Conservation (phyloP, 2,113 vertebrate genomes). For the Austrofundulus limnaeus region DNA sequence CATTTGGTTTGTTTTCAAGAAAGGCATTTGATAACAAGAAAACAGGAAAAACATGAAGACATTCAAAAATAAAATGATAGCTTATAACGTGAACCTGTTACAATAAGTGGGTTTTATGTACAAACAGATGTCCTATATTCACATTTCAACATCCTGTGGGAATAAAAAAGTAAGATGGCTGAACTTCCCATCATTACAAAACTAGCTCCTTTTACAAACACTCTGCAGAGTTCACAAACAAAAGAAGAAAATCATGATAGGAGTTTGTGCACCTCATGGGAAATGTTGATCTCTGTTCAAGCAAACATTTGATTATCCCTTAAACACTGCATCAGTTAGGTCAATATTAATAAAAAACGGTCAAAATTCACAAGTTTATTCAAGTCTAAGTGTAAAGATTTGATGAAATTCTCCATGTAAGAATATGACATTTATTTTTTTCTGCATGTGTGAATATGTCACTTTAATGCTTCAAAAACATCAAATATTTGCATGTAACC, state of each 20-base stretch:
- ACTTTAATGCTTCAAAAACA: too few species aligned
- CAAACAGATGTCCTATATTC: constrained; percentile 54
- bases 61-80: constrained; percentile 71
- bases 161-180: constrained; percentile 48
- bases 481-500: background rate
- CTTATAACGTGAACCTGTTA: constrained; percentile 73
- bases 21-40: constrained; percentile 68
- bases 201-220: constrained; percentile 10
- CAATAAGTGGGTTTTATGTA: constrained; percentile 58
- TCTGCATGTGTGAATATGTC: too few species aligned
- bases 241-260: background rate
- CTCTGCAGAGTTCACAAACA: constrained; percentile 1
- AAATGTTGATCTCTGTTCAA: background rate
- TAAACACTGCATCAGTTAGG: too few species aligned
- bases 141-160: constrained; percentile 62
- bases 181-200: constrained; percentile 16
- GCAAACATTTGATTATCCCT: too few species aligned
- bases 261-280: background rate
- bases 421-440: too few species aligned
- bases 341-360: too few species aligned
- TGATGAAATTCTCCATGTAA: too few species aligned
- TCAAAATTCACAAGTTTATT: too few species aligned
- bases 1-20: constrained; percentile 77
- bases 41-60: constrained; percentile 65
- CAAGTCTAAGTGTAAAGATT: too few species aligned